Base-by-base conservation (phyloP, 2,797 vertebrate species). In the Petrocephalus sullivani region DNA sequence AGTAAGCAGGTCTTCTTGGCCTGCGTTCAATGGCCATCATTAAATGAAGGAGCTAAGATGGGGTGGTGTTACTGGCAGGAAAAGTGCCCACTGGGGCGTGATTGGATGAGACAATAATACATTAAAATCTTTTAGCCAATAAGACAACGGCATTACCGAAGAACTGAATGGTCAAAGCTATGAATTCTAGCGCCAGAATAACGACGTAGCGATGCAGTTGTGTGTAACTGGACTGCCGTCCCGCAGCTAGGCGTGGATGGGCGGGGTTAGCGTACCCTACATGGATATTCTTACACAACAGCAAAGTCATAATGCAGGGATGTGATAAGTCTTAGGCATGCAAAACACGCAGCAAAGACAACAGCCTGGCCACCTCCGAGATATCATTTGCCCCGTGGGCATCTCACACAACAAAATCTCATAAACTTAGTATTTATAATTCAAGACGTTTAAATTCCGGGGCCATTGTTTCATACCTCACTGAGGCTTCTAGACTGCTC, bases 371-470 rank as follows among this genome's bases (percentile, higher is more conserved):
- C 58, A 19, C 14, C 46, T 85, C 21, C 12, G 8, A 19, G 46
- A n/a, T 85, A 46, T 67, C 81, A 53, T 53, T 88, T 19, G 54
- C 49, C 87, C 87, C 4, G 2, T 64, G 81, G 87, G 81, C n/a
- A 33, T 57, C 64, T 37, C 64, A 46, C 21, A n/a, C 61, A 86
- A 88, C 16, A 88, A 82, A 88, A 56, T 37, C 82, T 33, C 28
- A 53, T 71, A 54, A 75, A 75, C 61, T 57, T 85, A 71, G 28
- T 37, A 58, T 86, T 88, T 67, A 88, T 86, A 88, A 88, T 88
- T 86, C 88, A 88, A 23, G 33, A 78, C 87, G 67, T 88, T 67
- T 81, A 88, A 49, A 88, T 88, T 61, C 81, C 23, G n/a, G 46
- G 16, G 41, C 41, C n/a, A 60, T 61, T 83, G 37, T 85, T 60